phyloP scores from a whole-genome alignment of 2,113 vertebrate species.

The Xiphophorus hellerii region DNA sequence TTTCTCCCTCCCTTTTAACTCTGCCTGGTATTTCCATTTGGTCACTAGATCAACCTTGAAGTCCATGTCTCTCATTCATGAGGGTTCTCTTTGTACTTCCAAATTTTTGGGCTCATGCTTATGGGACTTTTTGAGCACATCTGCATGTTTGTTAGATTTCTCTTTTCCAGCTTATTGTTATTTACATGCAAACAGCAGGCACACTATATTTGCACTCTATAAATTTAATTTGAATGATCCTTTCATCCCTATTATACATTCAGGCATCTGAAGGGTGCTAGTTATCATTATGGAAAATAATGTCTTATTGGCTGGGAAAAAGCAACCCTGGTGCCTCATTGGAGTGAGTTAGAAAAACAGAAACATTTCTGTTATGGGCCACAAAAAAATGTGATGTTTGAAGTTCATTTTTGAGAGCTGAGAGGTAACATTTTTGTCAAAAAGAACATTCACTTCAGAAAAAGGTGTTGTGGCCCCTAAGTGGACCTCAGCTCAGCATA shows the following conservation, averaged over 20 bases:
- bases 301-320: conserved; percentile 4
- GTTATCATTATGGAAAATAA: conserved; percentile 4
- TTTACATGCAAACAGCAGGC: conserved; percentile 40
- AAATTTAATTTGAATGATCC: conserved; percentile 1
- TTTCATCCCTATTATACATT: conserved; percentile 6
- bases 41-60: conserved; percentile 55
- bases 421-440: background rate
- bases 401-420: background rate
- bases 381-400: background rate
- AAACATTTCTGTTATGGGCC: background rate
- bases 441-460: conserved; percentile 14
- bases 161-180: conserved; percentile 26
- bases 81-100: conserved; percentile 51
- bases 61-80: conserved; percentile 43
- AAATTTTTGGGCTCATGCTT: conserved; percentile 25
- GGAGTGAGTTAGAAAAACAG: background rate
- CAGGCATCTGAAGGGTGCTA: conserved; percentile 10
- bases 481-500: background rate
- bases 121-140: conserved; percentile 10
- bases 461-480: conserved; percentile 21
- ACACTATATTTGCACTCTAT: conserved; percentile 2
- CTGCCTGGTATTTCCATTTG: conserved; percentile 42
- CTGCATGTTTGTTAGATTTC: conserved; percentile 22
- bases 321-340: conserved; percentile 10
- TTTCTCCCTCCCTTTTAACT: background rate